Conservation (phyloP, 1,140 invertebrate genomes). For the Procambarus clarkii region DNA sequence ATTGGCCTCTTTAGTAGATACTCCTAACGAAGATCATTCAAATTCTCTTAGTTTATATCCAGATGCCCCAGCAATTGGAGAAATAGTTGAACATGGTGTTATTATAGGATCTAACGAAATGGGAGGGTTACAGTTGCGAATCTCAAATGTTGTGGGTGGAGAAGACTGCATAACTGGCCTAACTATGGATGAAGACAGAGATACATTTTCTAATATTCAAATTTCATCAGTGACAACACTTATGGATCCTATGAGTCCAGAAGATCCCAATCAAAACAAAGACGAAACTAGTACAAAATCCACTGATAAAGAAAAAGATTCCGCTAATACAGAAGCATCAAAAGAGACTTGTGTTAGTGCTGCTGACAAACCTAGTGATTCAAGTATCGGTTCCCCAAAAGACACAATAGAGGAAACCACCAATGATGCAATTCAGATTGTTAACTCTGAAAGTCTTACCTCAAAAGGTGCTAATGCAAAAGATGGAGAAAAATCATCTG, state of each 20-base stretch:
- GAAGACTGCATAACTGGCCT: conserved; percentile 71
- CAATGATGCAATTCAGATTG: conserved; percentile 16
- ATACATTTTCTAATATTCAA: conserved; percentile 67
- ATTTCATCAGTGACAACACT: conserved; percentile 68
- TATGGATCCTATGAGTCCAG: conserved; percentile 64
- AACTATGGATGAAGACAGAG: conserved; percentile 63
- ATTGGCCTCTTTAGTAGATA: conserved; percentile 53
- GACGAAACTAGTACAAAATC: background rate
- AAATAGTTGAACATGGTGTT: conserved; percentile 69
- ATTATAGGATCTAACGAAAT: conserved; percentile 66
- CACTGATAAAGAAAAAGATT: background rate
- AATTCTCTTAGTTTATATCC: background rate
- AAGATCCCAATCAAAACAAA: conserved; percentile 43
- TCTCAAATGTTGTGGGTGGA: conserved; percentile 72
- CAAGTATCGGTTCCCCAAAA: background rate
- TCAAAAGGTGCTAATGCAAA: background rate
- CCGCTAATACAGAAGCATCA: background rate
- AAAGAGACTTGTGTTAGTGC: background rate
- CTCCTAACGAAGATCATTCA: background rate
- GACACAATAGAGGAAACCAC: background rate
- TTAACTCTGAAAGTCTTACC: conserved; percentile 27
- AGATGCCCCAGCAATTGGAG: conserved; percentile 61
- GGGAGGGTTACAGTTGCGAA: conserved; percentile 68
- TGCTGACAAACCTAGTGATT: background rate
- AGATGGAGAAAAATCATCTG: background rate